Base-by-base conservation (phyloP, 2,797 vertebrate species). In the Sebastes reedi region DNA sequence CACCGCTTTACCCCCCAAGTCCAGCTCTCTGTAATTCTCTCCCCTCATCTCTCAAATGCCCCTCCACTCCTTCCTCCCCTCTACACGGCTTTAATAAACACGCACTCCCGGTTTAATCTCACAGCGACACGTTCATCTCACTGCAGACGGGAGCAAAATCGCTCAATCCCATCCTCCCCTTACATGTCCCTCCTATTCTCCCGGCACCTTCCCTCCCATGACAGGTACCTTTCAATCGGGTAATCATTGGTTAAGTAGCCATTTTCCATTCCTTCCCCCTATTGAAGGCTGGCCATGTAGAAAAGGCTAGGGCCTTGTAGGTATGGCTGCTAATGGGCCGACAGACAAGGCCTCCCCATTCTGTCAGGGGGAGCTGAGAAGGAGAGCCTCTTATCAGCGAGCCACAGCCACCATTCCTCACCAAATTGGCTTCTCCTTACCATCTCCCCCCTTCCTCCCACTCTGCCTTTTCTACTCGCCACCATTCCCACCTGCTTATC, bases 171-270 rank as follows among this genome's bases (percentile, higher is more conserved):
- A 91, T 90, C 94, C 77, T 89, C 95, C 94, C 86, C 73, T 75
- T 50, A 70, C 66, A 60, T 50, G 29, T 78, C 75, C 46, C 64
- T 58, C 78, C 84, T 77, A 83, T 94, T 96, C 96, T 96, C 95
- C 94, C 79, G 86, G 91, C 93, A 92, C 86, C 92, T 94, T 95
- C 95, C 95, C 92, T 94, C 94, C 94, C 94, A 93, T 96, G 96
- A 96, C 96, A 97, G 97, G 95, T 97, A 97, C 96, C 96, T 96
- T 97, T 97, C 96, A 97, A 96, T 97, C 95, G 89, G 78, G 91
- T 96, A 94, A 97, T 96, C 95, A 96, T 94, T 96, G 93, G 82
- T 94, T 94, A 94, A 94, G 94, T 95, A 95, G 96, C 95, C 95
- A 95, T 97, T 97, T 93, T 96, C 95, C 95, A 96, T 97, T 96